Evolutionary conservation across 2,113 vertebrate genomes (phyloP).

Genomic region (Larimichthys crocea): DNA sequence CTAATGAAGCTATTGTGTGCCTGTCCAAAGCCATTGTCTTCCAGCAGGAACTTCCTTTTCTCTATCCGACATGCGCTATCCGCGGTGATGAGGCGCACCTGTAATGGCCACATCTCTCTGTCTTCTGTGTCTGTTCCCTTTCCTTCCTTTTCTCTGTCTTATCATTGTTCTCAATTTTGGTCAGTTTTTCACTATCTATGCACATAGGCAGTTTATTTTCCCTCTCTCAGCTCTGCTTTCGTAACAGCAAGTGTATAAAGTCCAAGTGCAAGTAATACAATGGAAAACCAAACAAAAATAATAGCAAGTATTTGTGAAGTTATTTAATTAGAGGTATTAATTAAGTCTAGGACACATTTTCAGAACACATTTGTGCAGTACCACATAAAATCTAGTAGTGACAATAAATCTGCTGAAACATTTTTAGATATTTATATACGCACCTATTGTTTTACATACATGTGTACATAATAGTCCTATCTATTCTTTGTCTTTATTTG

Average conservation of each 20-base stretch:
- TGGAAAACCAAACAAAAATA: not conserved
- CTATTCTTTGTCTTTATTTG: too few species aligned
- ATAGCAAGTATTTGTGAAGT: not conserved
- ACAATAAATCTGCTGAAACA: too few species aligned
- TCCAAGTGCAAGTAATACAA: not conserved
- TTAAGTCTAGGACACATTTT: not conserved
- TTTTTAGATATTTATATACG: too few species aligned
- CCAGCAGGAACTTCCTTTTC: conserved; percentile 73
- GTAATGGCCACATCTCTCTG: conserved; percentile 75
- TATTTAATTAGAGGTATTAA: not conserved
- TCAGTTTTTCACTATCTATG: conserved; percentile 39
- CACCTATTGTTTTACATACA: too few species aligned
- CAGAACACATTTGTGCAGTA: too few species aligned
- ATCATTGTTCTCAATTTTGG: conserved; percentile 58
- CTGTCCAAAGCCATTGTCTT: conserved; percentile 86
- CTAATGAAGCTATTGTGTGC: conserved; percentile 87
- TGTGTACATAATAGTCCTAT: too few species aligned
- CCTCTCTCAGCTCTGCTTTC: conserved; percentile 7
- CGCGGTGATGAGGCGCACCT: conserved; percentile 73
- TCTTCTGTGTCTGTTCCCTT: conserved; percentile 40
- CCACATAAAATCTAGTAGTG: too few species aligned
- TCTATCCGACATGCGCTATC: conserved; percentile 56
- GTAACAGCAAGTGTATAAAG: conserved; percentile 10
- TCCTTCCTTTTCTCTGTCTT: conserved; percentile 39
- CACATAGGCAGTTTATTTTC: conserved; percentile 47